These are phyloP conservation scores for Pachyrhynchus sulphureomaculatus DNA, from an alignment of 1,140 invertebrate genomes.

Conservation along the genomic window DNA sequence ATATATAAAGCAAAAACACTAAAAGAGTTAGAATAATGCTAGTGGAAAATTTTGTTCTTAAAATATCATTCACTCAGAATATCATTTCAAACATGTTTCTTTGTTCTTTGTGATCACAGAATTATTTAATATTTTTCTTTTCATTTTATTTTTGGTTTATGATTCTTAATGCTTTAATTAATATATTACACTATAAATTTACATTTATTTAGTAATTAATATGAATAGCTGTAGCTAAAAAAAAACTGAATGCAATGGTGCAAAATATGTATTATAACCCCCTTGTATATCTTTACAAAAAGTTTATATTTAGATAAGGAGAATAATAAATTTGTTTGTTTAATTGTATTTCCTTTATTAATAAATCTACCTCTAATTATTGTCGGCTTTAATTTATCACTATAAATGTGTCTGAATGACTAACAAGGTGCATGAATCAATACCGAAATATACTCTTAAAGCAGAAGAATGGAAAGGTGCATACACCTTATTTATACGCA, in stretches of 20 bases:
- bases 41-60: no score
- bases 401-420: no score
- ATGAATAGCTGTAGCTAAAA: neutral
- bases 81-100: neutral
- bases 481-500: no score
- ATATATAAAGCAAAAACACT: no score
- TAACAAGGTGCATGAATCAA: no score
- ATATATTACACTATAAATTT: conserved; percentile 10
- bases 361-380: conserved; percentile 51
- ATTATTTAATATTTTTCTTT: neutral
- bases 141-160: neutral
- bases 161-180: conserved; percentile 28
- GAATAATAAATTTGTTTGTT: conserved; percentile 40
- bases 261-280: conserved; percentile 26
- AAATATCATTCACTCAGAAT: no score
- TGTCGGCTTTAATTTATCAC: conserved; percentile 1
- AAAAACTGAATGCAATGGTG: conserved; percentile 21
- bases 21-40: no score
- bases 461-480: neutral
- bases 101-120: conserved; percentile 16
- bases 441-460: no score
- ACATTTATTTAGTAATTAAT: neutral
- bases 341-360: conserved; percentile 50
- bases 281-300: conserved; percentile 18
- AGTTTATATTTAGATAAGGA: conserved; percentile 11